Conservation (phyloP, 2,888 invertebrate species). For the Oscheius onirici region DNA sequence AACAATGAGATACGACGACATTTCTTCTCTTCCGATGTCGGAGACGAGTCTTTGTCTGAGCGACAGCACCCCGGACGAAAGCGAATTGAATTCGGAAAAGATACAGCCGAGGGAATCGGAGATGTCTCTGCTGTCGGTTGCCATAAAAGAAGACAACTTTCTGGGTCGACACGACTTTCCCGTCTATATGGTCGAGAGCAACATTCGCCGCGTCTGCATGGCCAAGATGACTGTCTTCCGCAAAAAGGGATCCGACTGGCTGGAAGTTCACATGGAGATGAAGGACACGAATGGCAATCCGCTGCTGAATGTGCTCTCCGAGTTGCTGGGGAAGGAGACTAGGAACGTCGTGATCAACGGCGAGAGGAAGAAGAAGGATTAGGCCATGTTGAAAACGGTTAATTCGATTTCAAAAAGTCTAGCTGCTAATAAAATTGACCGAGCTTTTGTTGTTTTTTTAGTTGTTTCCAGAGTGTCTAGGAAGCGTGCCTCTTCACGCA, state of each 20-base stretch:
- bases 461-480: neutral
- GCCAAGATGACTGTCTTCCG: constrained; percentile 1
- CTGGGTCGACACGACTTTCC: constrained; percentile 4
- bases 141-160: neutral
- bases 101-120: too few species aligned
- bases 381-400: neutral
- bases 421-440: neutral
- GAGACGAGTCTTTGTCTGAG: neutral
- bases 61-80: neutral
- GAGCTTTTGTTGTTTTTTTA: neutral
- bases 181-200: neutral
- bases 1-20: neutral
- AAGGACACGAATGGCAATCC: neutral
- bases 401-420: neutral
- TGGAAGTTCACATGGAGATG: neutral
- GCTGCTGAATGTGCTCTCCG: neutral
- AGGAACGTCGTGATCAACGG: constrained; percentile 12
- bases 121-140: too few species aligned
- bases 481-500: neutral
- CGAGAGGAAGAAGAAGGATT: neutral
- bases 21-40: neutral
- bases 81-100: neutral
- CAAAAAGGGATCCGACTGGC: constrained; percentile 2
- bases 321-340: neutral
- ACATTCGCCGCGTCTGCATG: neutral